These are phyloP conservation scores for Bubo blakistoni DNA, from an alignment of 2,113 vertebrate species.

Conservation along the genomic window DNA sequence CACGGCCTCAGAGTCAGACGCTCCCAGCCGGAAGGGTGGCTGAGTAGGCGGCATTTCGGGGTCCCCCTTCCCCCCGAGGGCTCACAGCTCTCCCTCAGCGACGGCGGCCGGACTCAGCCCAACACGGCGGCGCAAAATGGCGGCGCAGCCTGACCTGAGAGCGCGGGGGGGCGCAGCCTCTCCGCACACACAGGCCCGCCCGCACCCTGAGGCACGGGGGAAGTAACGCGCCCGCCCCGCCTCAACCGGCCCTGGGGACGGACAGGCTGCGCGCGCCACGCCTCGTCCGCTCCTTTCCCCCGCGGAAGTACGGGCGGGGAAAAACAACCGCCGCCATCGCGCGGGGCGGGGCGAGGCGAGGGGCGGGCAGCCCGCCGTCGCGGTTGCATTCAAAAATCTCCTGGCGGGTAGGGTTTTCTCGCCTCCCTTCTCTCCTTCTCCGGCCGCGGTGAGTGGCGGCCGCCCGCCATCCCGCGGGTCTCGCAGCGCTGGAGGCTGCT, in stretches of 20 bases:
- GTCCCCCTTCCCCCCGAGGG: accelerated
- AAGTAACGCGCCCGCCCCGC: accelerated
- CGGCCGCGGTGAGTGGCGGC: accelerated
- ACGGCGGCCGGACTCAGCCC: accelerated
- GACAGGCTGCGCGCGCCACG: accelerated
- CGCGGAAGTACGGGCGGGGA: too few species aligned
- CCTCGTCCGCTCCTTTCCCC: accelerated
- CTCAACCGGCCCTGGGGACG: accelerated
- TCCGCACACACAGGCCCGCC: accelerated
- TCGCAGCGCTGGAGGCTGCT: not conserved
- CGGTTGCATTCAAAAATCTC: not conserved
- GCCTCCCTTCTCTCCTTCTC: accelerated
- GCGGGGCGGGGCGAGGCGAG: not conserved
- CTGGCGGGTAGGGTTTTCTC: accelerated
- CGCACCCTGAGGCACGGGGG: accelerated
- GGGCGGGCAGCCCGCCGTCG: not conserved
- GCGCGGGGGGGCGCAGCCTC: accelerated
- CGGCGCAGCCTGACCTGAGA: not conserved
- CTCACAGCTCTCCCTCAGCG: accelerated
- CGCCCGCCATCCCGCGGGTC: accelerated
- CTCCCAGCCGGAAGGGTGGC: accelerated
- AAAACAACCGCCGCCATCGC: not conserved
- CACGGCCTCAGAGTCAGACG: accelerated
- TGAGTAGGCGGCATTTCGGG: accelerated
- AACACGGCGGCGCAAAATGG: not conserved